These are phyloP conservation scores for Lithobates sylvaticus DNA, from an alignment of 2,797 vertebrate species.

Conservation along the genomic window DNA sequence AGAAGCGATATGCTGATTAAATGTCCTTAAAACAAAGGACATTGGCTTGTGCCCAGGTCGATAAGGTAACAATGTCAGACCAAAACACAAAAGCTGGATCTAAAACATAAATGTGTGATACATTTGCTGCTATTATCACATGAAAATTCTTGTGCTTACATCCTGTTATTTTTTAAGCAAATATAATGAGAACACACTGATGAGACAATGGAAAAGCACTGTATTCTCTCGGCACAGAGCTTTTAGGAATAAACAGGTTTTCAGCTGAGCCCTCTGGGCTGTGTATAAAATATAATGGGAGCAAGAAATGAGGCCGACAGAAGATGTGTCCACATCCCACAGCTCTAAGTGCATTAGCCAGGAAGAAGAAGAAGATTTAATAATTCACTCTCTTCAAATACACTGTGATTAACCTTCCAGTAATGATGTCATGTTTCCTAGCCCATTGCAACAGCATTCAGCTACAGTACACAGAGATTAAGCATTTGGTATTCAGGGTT, in stretches of 20 bases:
- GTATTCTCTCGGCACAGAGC: background rate
- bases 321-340: constrained; percentile 17
- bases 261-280: constrained; percentile 7
- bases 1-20: background rate
- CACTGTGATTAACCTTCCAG: constrained; percentile 30
- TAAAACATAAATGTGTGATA: constrained; percentile 1
- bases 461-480: background rate
- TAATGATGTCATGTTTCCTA: background rate
- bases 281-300: constrained; percentile 5
- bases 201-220: constrained; percentile 41
- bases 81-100: constrained; percentile 20
- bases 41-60: background rate
- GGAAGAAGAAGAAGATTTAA: constrained; percentile 22
- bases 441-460: background rate
- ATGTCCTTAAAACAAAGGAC: no score
- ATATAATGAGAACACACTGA: background rate
- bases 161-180: constrained; percentile 2
- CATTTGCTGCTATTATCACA: background rate
- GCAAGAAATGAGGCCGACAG: background rate
- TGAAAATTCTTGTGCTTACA: background rate
- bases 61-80: constrained; percentile 8
- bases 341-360: constrained; percentile 30
- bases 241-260: constrained; percentile 43
- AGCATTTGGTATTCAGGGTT: background rate
- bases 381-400: constrained; percentile 15